Percentiles rank a stretch among this genome's conserved stretches.
Evolutionary conservation across 2,888 invertebrate genomes (phyloP).

Genomic region (Amiota mariae): DNA sequence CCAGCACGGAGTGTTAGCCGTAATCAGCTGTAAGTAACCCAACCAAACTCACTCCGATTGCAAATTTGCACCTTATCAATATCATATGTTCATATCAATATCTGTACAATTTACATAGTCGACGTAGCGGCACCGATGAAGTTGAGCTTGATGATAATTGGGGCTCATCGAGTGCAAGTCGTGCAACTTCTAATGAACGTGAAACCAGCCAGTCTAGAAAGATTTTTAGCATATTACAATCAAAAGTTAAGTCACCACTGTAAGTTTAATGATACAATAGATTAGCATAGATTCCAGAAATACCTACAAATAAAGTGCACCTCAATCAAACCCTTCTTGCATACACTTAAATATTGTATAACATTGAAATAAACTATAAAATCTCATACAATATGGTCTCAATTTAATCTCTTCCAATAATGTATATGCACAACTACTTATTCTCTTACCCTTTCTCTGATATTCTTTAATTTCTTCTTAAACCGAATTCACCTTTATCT

Average conservation of each 20-base stretch:
- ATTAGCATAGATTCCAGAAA: too few species aligned
- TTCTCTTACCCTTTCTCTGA: neutral
- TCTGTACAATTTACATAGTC: slow-evolving; percentile 47
- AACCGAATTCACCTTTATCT: neutral
- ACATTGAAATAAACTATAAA: too few species aligned
- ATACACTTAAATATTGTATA: too few species aligned
- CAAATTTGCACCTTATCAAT: neutral
- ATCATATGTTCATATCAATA: slow-evolving; percentile 17
- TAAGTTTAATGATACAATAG: slow-evolving; percentile 47
- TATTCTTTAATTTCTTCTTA: neutral
- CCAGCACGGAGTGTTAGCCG: slow-evolving; percentile 56
- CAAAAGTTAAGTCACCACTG: slow-evolving; percentile 54
- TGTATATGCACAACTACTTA: neutral
- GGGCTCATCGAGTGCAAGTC: slow-evolving; percentile 67
- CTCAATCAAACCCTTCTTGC: neutral
- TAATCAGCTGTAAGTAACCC: slow-evolving; percentile 57
- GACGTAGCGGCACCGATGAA: slow-evolving; percentile 50
- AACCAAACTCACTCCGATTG: slow-evolving; percentile 23
- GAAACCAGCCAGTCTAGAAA: slow-evolving; percentile 64
- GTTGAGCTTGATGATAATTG: slow-evolving; percentile 54
- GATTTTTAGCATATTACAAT: slow-evolving; percentile 56
- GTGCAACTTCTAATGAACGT: slow-evolving; percentile 65
- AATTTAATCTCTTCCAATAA: neutral
- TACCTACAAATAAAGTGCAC: neutral
- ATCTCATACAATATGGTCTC: too few species aligned